phyloP scores from a whole-genome alignment of 30 jellyfish, hydroid and myxozoan genomes.

The Aurelia aurita region DNA sequence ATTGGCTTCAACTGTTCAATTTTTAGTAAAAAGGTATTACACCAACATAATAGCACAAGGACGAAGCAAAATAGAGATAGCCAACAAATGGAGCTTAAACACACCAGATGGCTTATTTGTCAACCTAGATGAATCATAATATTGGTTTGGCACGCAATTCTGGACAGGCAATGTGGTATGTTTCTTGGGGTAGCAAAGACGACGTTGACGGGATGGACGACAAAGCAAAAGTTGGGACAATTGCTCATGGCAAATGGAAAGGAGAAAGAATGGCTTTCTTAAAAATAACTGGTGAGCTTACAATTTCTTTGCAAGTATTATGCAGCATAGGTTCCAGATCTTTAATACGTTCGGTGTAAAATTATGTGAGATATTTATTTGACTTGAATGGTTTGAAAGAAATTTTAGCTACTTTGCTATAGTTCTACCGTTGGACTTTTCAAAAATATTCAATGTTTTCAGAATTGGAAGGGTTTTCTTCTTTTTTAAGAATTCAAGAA shows the following conservation, averaged over 20 bases:
- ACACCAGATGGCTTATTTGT: neutral
- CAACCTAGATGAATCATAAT: constrained; percentile 22
- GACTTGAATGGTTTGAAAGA: no score
- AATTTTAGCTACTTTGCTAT: no score
- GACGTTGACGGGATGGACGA: constrained; percentile 17
- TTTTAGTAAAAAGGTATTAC: no score
- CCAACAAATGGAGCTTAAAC: neutral
- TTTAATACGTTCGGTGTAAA: no score
- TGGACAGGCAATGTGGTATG: constrained; percentile 69
- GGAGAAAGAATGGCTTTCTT: constrained; percentile 72
- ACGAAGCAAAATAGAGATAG: neutral
- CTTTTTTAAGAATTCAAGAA: no score
- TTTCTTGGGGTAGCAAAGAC: constrained; percentile 13
- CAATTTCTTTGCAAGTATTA: neutral
- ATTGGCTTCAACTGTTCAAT: no score
- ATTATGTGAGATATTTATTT: no score
- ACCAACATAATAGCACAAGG: neutral
- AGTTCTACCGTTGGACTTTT: no score
- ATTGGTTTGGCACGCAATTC: constrained; percentile 19
- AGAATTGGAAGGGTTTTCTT: no score
- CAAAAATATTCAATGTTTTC: no score
- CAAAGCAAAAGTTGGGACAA: constrained; percentile 50
- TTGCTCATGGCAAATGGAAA: constrained; percentile 78
- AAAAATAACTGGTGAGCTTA: constrained; percentile 36
- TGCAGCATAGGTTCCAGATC: no score